A percentile compares a stretch with the other conserved stretches of the same genome.
phyloP scores from a whole-genome alignment of 1,140 invertebrate genomes.

The Wasmannia auropunctata region DNA sequence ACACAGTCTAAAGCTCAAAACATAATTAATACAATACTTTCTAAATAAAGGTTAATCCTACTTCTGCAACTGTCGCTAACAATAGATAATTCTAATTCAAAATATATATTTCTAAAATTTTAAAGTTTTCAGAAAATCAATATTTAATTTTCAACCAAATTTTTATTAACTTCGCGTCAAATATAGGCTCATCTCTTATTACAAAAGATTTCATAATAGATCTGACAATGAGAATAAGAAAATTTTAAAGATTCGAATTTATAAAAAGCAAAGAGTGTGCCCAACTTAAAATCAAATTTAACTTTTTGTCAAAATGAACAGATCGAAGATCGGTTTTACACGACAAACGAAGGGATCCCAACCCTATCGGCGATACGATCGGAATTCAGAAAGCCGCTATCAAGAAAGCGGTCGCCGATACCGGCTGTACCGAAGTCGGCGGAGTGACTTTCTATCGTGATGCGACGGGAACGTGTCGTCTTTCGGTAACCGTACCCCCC shows the following conservation, averaged over 20 bases:
- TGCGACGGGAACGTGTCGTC: slow-evolving; percentile 36
- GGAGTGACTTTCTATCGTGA: slow-evolving; percentile 33
- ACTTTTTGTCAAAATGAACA: not conserved
- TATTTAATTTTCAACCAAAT: not conserved
- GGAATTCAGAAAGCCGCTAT: not conserved
- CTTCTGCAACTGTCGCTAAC: not conserved
- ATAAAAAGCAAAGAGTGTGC: not conserved
- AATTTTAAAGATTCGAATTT: not conserved
- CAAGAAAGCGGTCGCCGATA: not conserved
- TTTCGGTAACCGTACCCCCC: slow-evolving; percentile 57
- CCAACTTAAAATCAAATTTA: not conserved
- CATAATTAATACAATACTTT: not conserved
- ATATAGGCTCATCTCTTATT: not conserved
- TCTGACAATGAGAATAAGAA: not conserved
- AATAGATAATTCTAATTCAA: not conserved
- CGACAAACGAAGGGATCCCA: not conserved
- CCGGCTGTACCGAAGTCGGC: not conserved
- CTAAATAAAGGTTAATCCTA: not conserved
- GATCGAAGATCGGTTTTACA: not conserved
- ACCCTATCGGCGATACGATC: not conserved
- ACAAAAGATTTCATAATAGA: not conserved
- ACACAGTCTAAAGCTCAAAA: not conserved
- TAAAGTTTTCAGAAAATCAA: not conserved
- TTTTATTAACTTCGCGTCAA: not conserved
- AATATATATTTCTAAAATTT: not conserved